A percentile compares a stretch with the other conserved stretches of the same genome.
These are phyloP conservation scores for Phalloptychus januarius DNA, from an alignment of 2,797 vertebrate genomes.

Conservation along the genomic window DNA sequence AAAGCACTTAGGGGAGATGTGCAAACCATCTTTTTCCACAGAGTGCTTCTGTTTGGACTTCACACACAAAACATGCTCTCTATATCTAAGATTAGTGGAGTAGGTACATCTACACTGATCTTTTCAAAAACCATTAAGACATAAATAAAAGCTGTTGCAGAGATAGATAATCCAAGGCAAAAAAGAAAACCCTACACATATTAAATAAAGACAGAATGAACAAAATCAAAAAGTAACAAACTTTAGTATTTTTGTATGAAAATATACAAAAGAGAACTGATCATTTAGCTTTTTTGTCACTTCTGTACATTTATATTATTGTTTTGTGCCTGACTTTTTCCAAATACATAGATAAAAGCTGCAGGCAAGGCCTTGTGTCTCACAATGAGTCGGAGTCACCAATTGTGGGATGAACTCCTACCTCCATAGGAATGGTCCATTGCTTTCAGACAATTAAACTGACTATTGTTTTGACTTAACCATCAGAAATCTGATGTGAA, in stretches of 20 bases:
- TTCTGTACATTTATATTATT: not conserved
- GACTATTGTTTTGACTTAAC: not conserved
- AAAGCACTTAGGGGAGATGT: not conserved
- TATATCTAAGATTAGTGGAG: not conserved
- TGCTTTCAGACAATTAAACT: not conserved
- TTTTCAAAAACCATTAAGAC: not conserved
- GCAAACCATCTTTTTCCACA: not conserved
- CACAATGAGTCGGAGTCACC: too few species aligned
- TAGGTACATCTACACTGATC: not conserved
- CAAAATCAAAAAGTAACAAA: not conserved
- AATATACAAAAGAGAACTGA: not conserved
- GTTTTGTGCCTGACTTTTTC: not conserved
- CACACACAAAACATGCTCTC: conserved; percentile 6
- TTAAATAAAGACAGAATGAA: not conserved
- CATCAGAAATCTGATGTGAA: not conserved
- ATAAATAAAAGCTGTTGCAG: not conserved
- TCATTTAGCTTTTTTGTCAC: not conserved
- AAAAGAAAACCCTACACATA: not conserved
- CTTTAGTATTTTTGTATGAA: too few species aligned
- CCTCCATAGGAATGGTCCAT: not conserved
- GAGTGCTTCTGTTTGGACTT: not conserved
- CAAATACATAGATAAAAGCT: not conserved
- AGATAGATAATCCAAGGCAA: not conserved
- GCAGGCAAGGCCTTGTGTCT: too few species aligned
- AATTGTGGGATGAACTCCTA: too few species aligned